Evolutionary conservation across 2,797 vertebrate genomes (phyloP), one percentile per base, ranked within the genome.

Genomic region (Otolemur crassicaudatus): DNA sequence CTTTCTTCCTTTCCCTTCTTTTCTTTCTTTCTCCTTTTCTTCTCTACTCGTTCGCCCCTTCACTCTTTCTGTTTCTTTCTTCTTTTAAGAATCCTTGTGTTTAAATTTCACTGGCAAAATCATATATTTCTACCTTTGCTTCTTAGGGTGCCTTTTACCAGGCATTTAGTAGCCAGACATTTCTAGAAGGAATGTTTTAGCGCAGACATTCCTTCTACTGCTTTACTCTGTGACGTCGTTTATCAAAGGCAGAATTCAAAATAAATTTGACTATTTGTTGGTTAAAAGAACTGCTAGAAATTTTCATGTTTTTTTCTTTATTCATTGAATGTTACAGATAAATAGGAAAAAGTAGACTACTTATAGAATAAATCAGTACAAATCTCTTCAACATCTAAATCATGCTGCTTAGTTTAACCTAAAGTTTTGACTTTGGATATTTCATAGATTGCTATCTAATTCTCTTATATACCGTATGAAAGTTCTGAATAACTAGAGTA

Each of bases 241-340:
- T 87, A 69, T 94, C 65, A 93, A 61, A 90, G 67, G 13, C 69
- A 87, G 37, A 94, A 85, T 43, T 69, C 49, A 92, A 94, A 96
- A 75, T 86, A 89, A 77, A 82, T 87, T 89, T 96, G 49, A 40
- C 11, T 11, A 75, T 93, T 69, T 75, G 4, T 92, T 94, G 13
- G 73, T 91, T 93, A 69, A 94, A n/a, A 43, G 4, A 56, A 53
- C 34, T 73, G 5, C 77, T 84, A 43, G 37, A 27, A 6, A 72
- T 10, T 73, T 95, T 40, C 72, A 37, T 79, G 31, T 9, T 75
- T 91, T 91, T 67, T 85, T 87, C 29, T 67, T 94, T 25, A 82
- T 61, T 90, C 43, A 65, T 17, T 80, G 34, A 73, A 82, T 63
- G 58, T 65, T 88, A 83, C 40, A 85, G 56, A 87, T 22, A 80